These are phyloP conservation scores for Platycnemis pennipes DNA, from an alignment of 2,888 invertebrate species.

Conservation along the genomic window DNA sequence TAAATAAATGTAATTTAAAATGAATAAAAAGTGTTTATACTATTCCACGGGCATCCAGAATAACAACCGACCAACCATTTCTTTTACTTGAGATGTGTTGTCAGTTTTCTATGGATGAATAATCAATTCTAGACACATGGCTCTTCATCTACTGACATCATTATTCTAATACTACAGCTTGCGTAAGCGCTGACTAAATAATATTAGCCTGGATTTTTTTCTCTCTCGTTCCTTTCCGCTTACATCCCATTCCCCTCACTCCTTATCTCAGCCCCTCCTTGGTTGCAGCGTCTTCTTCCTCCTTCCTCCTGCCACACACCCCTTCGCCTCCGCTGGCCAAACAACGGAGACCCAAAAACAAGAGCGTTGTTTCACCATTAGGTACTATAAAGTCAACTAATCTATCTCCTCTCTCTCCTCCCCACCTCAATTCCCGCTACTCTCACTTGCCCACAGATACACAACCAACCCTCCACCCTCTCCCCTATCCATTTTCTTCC, in stretches of 20 bases:
- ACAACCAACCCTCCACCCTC: not conserved
- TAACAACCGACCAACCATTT: no score
- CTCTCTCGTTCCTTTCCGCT: not conserved
- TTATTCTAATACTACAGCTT: no score
- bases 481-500: not conserved
- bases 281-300: not conserved
- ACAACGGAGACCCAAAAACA: constrained; percentile 51
- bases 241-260: not conserved
- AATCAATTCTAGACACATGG: no score
- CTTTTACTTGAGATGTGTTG: no score
- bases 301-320: not conserved
- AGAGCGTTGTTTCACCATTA: constrained; percentile 64
- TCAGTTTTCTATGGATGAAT: no score
- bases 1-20: no score
- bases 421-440: not conserved
- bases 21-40: no score
- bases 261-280: not conserved
- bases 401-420: constrained; percentile 13
- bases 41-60: no score
- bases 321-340: constrained; percentile 4
- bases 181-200: no score
- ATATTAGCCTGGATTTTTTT: not conserved
- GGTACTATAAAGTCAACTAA: constrained; percentile 67
- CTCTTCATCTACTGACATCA: no score
- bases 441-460: not conserved